Percentiles rank a stretch among this genome's conserved stretches.
phyloP scores from a whole-genome alignment of 2,888 invertebrate species.

The Chloromyia formosa region DNA sequence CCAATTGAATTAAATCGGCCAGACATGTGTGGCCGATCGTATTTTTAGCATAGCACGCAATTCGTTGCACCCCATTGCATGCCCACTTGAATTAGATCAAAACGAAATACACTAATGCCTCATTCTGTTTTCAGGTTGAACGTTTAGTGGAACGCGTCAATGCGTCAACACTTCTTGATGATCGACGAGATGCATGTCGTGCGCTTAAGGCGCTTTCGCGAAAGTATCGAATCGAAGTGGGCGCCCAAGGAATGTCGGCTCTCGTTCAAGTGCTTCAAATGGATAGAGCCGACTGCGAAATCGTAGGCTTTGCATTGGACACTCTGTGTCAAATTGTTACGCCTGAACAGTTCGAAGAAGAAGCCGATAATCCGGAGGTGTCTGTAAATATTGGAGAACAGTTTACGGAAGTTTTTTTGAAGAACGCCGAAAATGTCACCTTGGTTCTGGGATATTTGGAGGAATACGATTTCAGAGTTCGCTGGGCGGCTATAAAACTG shows the following conservation, averaged over 20 bases:
- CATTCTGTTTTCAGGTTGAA: constrained; percentile 74
- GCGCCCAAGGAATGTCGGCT: constrained; percentile 89
- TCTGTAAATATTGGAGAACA: constrained; percentile 85
- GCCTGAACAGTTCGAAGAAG: constrained; percentile 82
- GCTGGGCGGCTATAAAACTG: constrained; percentile 89
- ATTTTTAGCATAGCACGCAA: constrained; percentile 12
- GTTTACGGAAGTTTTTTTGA: constrained; percentile 97
- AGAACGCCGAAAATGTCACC: constrained; percentile 84
- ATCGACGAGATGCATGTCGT: constrained; percentile 94
- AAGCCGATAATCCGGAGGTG: constrained; percentile 73
- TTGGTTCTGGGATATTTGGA: constrained; percentile 85
- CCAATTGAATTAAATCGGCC: constrained; percentile 11
- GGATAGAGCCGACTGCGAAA: constrained; percentile 91
- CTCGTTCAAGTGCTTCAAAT: constrained; percentile 81
- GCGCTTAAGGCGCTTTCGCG: constrained; percentile 90
- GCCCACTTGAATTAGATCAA: neutral
- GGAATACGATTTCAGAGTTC: constrained; percentile 94
- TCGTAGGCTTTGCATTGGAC: constrained; percentile 90
- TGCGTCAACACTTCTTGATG: constrained; percentile 92
- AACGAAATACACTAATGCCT: neutral
- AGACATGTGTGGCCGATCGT: constrained; percentile 1
- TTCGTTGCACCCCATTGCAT: neutral
- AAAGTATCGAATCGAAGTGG: constrained; percentile 95
- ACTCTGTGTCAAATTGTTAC: constrained; percentile 91
- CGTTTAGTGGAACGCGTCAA: constrained; percentile 90